Base-by-base conservation (phyloP, 2,797 vertebrate species). In the Aulostomus chinensis region DNA sequence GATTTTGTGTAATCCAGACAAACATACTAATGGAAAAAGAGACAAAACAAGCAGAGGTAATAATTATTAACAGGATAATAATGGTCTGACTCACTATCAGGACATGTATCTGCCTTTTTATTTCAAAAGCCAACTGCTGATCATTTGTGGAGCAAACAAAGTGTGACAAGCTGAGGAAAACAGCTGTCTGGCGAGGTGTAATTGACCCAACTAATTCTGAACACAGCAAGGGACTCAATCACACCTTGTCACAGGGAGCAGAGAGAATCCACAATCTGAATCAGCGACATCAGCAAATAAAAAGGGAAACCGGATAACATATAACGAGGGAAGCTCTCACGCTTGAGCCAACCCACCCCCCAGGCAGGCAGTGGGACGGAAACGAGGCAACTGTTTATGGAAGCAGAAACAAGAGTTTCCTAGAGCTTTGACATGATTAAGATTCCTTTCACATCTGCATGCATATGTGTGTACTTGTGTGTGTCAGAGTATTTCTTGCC, bases 301-400 rank as follows among this genome's bases (percentile, higher is more conserved):
- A 75, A n/a, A 53, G 39, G 46, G 26, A 70, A 66, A 53, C 41
- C 32, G 36, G 60, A 61, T 35, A 74, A 58, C 26, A 42, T 45
- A 63, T 42, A 66, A 49, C 37, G 46, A 47, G 59, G 58, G 73
- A 54, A 50, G 62, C 71, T 77, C 74, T 76, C 65, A 62, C 50
- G 55, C 73, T 50, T 70, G 51, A 60, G 47, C 57, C 45, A 4
- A 29, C 63, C 58, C 24, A 32, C 53, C 37, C 37, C 56, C 77
- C 52, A 32, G 87, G 74, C 80, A 74, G 64, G 58, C 75, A 78
- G 73, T 66, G 72, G 76, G 75, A 66, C 9, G 61, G 78, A 82
- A 86, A 78, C 34, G 8, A 18, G 46, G 74, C 79, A 80, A 82
- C 78, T 86, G 83, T 76, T 79, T 78, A 78, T 77, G 45, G 67